phyloP scores from a whole-genome alignment of 2,113 vertebrate genomes.

The Eurystomus gularis region DNA sequence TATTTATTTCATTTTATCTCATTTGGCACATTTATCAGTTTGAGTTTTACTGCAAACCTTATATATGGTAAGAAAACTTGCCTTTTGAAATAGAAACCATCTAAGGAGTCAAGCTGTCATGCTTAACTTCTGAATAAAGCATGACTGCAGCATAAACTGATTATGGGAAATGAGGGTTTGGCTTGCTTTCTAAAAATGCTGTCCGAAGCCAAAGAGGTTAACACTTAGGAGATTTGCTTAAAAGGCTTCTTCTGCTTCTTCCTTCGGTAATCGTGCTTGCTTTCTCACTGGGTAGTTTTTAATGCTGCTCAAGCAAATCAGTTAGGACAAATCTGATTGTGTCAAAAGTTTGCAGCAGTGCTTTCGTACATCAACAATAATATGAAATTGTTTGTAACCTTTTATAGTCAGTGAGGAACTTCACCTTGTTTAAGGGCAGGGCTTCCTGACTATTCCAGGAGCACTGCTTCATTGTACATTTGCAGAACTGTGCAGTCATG shows the following conservation, averaged over 20 bases:
- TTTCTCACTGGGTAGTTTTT: neutral
- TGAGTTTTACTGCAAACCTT: neutral
- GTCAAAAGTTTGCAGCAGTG: neutral
- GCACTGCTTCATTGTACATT: fast-evolving
- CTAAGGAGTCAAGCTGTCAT: neutral
- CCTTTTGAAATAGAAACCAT: neutral
- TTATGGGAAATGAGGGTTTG: constrained; percentile 7
- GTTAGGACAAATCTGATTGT: neutral
- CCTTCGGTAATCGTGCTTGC: neutral
- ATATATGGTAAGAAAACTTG: neutral
- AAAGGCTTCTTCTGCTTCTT: constrained; percentile 15
- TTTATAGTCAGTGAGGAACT: neutral
- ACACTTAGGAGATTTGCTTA: constrained; percentile 16
- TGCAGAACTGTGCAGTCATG: neutral
- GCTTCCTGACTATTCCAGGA: neutral
- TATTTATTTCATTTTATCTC: neutral
- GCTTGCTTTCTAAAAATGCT: constrained; percentile 26
- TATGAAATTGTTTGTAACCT: neutral
- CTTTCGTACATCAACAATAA: neutral
- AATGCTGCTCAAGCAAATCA: neutral
- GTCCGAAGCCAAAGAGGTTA: constrained; percentile 44
- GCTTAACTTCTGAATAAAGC: constrained; percentile 36
- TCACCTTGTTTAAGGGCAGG: neutral
- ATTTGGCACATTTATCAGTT: constrained; percentile 5
- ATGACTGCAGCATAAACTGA: constrained; percentile 34